Evolutionary conservation across 1,140 invertebrate species (phyloP).

Genomic region (Ruditapes philippinarum): DNA sequence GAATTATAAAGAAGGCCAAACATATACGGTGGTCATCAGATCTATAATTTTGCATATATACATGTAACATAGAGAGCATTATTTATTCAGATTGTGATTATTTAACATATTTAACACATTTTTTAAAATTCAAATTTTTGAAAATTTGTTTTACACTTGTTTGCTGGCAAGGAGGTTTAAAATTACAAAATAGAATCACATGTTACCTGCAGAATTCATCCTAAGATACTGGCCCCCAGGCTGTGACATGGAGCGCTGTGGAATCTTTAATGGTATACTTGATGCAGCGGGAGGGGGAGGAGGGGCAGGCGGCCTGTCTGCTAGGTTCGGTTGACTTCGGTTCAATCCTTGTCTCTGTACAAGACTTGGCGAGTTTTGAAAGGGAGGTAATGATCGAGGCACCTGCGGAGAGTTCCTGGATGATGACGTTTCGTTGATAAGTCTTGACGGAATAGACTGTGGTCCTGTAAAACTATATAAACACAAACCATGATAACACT

Average conservation of each 20-base stretch:
- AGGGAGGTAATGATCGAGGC: conserved; percentile 35
- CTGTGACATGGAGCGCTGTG: background rate
- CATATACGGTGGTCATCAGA: too few species aligned
- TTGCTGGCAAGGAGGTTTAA: too few species aligned
- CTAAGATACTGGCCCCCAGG: conserved; percentile 47
- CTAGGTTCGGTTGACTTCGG: conserved; percentile 35
- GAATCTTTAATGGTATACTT: conserved; percentile 58
- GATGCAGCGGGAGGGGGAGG: conserved; percentile 60
- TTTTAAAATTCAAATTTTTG: too few species aligned
- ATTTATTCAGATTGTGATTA: too few species aligned
- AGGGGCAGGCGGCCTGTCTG: conserved; percentile 72
- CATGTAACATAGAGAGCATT: too few species aligned
- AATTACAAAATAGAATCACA: too few species aligned
- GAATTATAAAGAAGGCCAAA: too few species aligned
- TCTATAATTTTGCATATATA: too few species aligned
- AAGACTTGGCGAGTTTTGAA: conserved; percentile 20
- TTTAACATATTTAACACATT: too few species aligned
- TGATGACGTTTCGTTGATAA: conserved; percentile 17
- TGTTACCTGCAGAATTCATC: conserved; percentile 68
- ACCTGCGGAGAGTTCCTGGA: conserved; percentile 43
- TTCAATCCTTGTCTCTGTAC: conserved; percentile 4
- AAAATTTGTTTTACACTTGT: too few species aligned
- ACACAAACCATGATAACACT: too few species aligned
- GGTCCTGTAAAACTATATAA: conserved; percentile 6
- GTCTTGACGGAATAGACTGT: conserved; percentile 28